Base-by-base conservation (phyloP, 2,797 vertebrate species). In the Neosilurus mollespiculum region DNA sequence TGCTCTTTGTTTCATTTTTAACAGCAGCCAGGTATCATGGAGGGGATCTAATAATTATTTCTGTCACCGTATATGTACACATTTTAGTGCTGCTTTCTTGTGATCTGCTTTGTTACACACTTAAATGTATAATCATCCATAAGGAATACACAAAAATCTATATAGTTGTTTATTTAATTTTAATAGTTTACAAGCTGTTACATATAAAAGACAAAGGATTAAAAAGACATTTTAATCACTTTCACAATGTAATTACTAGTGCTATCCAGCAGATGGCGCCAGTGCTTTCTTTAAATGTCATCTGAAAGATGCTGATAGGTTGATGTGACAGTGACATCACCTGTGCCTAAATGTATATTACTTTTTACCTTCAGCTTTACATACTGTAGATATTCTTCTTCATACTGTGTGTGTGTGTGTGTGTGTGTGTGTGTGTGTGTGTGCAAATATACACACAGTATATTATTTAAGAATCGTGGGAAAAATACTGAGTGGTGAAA, bases 191-290 rank as follows among this genome's bases (percentile, higher is more conserved):
- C 10, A 16, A 3, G 54, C 30, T 26, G 4, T 30, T 30, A 56
- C 54, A 30, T 30, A 30, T 30, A 16, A 30, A 26, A 5, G 3
- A 4, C 1, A 18, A 24, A 49, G 22, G 22, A 49, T 70, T 70
- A n/a, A 70, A n/a, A 6, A 26, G 22, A n/a, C 11, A 16, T 30
- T 18, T 26, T 43, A 43, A 43, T 43, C 43, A 2, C 15, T 26
- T 73, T 53, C n/a, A 16, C 2, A 0, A 20, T 71, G 62, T 11
- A 12, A 70, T 79, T 85, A 9, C 8, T 15, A 14, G 3, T 22
- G 0, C 0, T 59, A 15, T 34, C 86, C 84, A 86, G 82, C 80
- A 87, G 86, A 84, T 84, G 84, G 78, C 82, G 26, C 8, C 0
- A 65, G 37, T 80, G 8, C 16, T 54, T 30, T 18, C 7, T 9